Evolutionary conservation across 2,888 invertebrate genomes (phyloP), one percentile per base, ranked within the genome.

Genomic region (Drosophila prostipennis): DNA sequence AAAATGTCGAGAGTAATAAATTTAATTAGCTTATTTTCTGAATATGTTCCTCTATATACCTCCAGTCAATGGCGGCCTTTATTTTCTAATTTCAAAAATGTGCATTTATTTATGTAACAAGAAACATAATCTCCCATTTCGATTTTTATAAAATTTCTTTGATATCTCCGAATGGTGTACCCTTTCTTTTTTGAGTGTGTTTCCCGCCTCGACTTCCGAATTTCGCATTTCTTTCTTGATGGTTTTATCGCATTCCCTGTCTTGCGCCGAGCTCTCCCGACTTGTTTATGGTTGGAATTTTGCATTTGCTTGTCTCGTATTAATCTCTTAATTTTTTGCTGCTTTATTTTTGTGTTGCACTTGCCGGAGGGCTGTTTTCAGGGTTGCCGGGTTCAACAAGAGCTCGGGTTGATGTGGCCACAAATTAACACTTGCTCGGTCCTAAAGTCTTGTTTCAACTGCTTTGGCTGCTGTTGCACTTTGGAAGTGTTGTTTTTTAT

Each of bases 311-410:
- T 78, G 85, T 80, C 71, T 65, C 67, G 56, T 52, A 72, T 79
- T 82, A 74, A 79, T 77, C 77, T 79, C 69, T 72, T 70, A 70
- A 84, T 78, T 73, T 76, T 57, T 54, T 40, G 40, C 40, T 29
- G 43, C 45, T 72, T 63, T 53, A 26, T 52, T 57, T 69, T 37
- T 14, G 37, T 40, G 49, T 53, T 83, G 78, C 80, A 70, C 69
- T 80, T 74, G 73, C 51, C 13, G 40, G 61, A 63, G 61, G 63
- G 49, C 55, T 49, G 49, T 40, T 72, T 72, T 43, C 39, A 53
- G 72, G 72, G 48, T 71, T 45, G 54, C 36, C 37, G 59, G 59
- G 70, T 70, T 70, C 64, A 64, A 61, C 42, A 45, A 45, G 61
- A 53, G 53, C 29, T 49, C 23, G 51, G 58, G 51, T 64, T 64